Base-by-base conservation (phyloP, 1,140 invertebrate genomes). In the Polypedilum vanderplanki region DNA sequence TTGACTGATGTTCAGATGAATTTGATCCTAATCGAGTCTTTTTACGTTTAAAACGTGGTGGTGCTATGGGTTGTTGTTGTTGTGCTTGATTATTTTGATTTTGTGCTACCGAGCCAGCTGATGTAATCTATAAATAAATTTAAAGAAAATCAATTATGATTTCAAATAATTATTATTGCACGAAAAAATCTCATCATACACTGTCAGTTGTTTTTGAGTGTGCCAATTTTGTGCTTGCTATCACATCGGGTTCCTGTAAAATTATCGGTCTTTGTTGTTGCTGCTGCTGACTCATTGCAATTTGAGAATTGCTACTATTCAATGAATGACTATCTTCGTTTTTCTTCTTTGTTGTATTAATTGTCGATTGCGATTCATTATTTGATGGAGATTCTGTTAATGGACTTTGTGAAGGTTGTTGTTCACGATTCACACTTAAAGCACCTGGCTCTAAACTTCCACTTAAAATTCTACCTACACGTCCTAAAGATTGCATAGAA, bases 211-310 rank as follows among this genome's bases (percentile, higher is more conserved):
- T 81, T 79, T 85, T 84, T 7, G 79, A 82, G 75, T 85, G 83
- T 76, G 87, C 86, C 77, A 87, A 79, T 85, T 97, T 97, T 75
- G 95, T 95, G 83, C 95, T 97, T 73, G 93, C 93, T 76, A 98
- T 94, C 77, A 98, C 92, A 85, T 98, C 95, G 24, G 95, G 95
- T 82, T 97, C 94, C 83, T 91, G 90, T 79, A 90, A 80, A 67
- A 85, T 80, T 73, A 83, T 80, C 76, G 79, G 79, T 40, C 15
- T 1, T 33, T 33, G 24, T 33, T 33, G 24, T 33, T 33, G 24
- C 5, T 33, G 33, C 12, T 41, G 20, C 1, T 41, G 74, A 12
- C 41, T 64, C 12, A 64, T 65, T 74, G 73, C n/a, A 40, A 41
- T 33, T 33, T 33, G 18, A 8, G 41, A 46, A 74, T 46, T 33